phyloP scores from a whole-genome alignment of 2,797 vertebrate species.

The Nyctibius grandis region DNA sequence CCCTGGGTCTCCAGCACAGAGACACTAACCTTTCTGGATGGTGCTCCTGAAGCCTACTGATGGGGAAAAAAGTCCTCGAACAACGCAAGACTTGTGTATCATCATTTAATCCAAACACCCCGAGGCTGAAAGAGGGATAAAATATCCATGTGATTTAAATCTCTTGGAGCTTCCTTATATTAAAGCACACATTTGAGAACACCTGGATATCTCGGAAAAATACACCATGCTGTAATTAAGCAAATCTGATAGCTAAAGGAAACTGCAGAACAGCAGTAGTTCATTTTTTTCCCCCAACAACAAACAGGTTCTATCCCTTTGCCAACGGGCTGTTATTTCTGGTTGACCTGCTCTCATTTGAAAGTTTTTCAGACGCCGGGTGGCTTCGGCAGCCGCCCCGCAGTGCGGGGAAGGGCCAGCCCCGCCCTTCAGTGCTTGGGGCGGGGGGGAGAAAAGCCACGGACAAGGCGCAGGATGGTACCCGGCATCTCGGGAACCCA shows the following conservation, averaged over 20 bases:
- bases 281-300: not conserved
- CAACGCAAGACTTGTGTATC: not conserved
- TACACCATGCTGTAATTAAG: not conserved
- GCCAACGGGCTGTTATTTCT: constrained; percentile 27
- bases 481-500: not conserved
- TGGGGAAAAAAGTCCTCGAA: not conserved
- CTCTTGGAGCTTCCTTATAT: not conserved
- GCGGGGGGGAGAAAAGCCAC: not conserved
- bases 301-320: not conserved
- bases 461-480: not conserved
- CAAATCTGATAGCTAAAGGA: constrained; percentile 3
- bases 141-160: not conserved
- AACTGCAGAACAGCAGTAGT: not conserved
- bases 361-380: constrained; percentile 13
- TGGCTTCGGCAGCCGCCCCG: not conserved
- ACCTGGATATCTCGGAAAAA: constrained; percentile 1
- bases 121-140: not conserved
- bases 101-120: not conserved
- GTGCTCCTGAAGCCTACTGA: not conserved
- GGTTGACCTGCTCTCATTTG: constrained; percentile 48
- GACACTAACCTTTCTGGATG: not conserved
- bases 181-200: constrained; percentile 12
- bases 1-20: not conserved
- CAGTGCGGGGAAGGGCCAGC: not conserved
- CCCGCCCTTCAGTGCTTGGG: not conserved